A percentile compares a stretch with the other conserved stretches of the same genome.
Evolutionary conservation across 2,113 vertebrate genomes (phyloP).

Genomic region (Quiscalus mexicanus): DNA sequence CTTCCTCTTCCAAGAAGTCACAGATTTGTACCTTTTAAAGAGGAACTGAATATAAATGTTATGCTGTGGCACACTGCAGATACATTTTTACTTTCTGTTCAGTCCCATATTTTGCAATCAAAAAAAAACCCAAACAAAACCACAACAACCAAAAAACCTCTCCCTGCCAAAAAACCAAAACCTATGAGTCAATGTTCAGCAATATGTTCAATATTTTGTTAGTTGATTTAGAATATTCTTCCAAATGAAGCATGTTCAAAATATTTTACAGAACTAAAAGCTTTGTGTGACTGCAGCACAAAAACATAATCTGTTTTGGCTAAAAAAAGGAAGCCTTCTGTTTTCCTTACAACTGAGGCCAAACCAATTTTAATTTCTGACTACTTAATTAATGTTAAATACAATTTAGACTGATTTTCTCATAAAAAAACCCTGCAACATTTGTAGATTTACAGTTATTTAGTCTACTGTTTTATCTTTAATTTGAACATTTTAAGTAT

Average conservation of each 20-base stretch:
- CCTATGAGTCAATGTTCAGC: neutral
- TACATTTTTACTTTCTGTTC: neutral
- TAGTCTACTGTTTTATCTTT: neutral
- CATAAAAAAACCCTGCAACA: neutral
- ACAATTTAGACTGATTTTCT: neutral
- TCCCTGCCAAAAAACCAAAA: neutral
- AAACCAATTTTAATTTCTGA: conserved; percentile 43
- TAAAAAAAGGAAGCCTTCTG: conserved; percentile 35
- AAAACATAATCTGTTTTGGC: conserved; percentile 34
- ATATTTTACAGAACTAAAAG: neutral
- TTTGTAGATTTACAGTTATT: neutral
- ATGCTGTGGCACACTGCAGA: neutral
- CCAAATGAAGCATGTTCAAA: neutral
- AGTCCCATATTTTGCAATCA: neutral
- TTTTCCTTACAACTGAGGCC: conserved; percentile 25
- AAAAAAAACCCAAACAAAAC: neutral
- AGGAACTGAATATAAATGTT: neutral
- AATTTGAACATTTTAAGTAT: neutral
- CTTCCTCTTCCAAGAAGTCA: neutral
- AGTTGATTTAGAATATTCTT: neutral
- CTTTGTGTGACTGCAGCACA: neutral
- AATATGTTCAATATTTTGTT: neutral
- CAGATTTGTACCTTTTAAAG: neutral
- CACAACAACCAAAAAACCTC: neutral
- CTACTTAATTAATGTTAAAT: conserved; percentile 46